phyloP scores from a whole-genome alignment of 1,140 invertebrate genomes.

The Zeugodacus cucurbitae region DNA sequence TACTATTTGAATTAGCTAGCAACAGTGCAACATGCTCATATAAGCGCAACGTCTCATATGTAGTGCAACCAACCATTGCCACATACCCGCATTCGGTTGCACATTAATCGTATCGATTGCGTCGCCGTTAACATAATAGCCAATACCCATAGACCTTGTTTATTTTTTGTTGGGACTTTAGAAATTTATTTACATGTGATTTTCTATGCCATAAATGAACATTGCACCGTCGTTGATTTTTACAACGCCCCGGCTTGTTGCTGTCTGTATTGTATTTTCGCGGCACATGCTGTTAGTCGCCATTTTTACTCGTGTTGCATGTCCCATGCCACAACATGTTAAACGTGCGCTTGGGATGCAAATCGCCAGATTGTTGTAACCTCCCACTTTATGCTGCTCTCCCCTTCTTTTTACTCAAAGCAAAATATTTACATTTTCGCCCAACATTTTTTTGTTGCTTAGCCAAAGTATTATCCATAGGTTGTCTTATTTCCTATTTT shows the following conservation, averaged over 20 bases:
- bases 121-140: neutral
- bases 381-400: neutral
- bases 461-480: no score
- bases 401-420: neutral
- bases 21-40: neutral
- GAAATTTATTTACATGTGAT: slow-evolving; percentile 28
- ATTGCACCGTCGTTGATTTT: neutral
- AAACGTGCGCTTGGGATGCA: slow-evolving; percentile 36
- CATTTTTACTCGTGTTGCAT: slow-evolving; percentile 8
- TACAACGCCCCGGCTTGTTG: neutral
- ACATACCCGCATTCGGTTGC: slow-evolving; percentile 8
- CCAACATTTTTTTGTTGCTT: no score
- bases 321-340: slow-evolving; percentile 8
- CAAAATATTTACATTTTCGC: neutral
- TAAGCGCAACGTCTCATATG: slow-evolving; percentile 22
- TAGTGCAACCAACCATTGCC: neutral
- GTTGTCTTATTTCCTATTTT: neutral
- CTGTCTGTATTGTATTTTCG: neutral
- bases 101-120: slow-evolving; percentile 11
- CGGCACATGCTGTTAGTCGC: slow-evolving; percentile 13
- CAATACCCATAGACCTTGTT: neutral
- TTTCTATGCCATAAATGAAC: slow-evolving; percentile 37
- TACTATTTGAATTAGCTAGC: neutral
- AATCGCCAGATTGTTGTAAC: slow-evolving; percentile 24
- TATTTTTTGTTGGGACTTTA: neutral